Conservation (phyloP, 2,797 vertebrate genomes). For the Fringilla coelebs region DNA sequence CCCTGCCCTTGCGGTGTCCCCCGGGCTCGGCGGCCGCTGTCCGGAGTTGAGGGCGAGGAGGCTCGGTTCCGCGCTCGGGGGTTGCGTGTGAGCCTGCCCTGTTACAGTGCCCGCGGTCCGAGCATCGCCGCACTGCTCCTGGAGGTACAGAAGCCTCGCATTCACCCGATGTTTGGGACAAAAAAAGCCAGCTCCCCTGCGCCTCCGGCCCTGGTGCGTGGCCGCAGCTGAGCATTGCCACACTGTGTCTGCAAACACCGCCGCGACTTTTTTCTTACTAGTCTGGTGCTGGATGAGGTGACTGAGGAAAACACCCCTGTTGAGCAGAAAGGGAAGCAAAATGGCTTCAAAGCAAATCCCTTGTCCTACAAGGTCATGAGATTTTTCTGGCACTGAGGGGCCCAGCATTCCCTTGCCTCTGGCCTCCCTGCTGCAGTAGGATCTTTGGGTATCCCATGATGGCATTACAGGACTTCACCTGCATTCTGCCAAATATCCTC, state of each 20-base stretch:
- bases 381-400: background rate
- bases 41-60: rapidly evolving
- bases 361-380: background rate
- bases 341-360: background rate
- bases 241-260: rapidly evolving
- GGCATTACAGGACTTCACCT: rapidly evolving
- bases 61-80: rapidly evolving
- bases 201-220: rapidly evolving
- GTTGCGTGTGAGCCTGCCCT: rapidly evolving
- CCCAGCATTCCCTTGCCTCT: background rate
- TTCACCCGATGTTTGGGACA: rapidly evolving
- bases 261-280: rapidly evolving
- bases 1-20: background rate
- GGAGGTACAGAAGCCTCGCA: rapidly evolving
- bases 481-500: rapidly evolving
- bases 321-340: background rate
- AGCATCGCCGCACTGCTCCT: background rate
- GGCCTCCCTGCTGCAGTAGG: rapidly evolving
- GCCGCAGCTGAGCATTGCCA: rapidly evolving
- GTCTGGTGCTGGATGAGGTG: background rate
- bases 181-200: rapidly evolving
- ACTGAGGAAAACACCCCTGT: background rate
- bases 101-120: rapidly evolving
- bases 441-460: rapidly evolving
- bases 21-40: rapidly evolving